Evolutionary conservation across 2,888 invertebrate genomes (phyloP), one percentile per base, ranked within the genome.

Genomic region (Bellardia pandia): DNA sequence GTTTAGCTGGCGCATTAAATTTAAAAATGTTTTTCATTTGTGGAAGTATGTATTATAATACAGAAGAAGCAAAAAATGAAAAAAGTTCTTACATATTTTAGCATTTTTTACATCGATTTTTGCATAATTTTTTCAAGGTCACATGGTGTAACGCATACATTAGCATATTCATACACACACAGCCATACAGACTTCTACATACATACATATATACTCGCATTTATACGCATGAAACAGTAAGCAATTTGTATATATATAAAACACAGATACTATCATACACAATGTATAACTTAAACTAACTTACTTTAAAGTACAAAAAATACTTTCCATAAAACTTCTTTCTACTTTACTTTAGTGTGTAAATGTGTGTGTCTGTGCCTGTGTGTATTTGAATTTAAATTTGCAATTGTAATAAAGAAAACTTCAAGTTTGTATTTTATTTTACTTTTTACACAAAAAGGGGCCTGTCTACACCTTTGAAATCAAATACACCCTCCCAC

Each of bases 121-220:
- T 92, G 92, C 92, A 92, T 92, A 92, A 92, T 91, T 92, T 92
- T 92, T 92, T 92, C 92, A 92, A 92, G 92, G 92, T 92, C 92
- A 91, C 89, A 89, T 80, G 91, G 90, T 91, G 85, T 87, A 85
- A 78, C 91, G 92, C 92, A 91, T 91, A 91, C 89, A 92, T 92
- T 85, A 77, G 71, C 76, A 72, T 68, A 80, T 53, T 48, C 30
- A 86, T 7, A 23, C 13, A 64, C 16, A 42, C 30, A 51, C 48
- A 71, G 23, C 23, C 16, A 58, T 3, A 68, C 69, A 68, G 11
- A 68, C 60, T 13, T 45, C 45, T 45, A 45, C 11, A 60, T 7
- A 58, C 56, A 69, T 53, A 53, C 7, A 58, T 45, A 58, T 48
- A 37, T 14, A 51, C 23, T 23, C 23, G 23, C n/a, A 53, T n/a